phyloP scores from a whole-genome alignment of 2,797 vertebrate genomes.

The Siniperca undulata region DNA sequence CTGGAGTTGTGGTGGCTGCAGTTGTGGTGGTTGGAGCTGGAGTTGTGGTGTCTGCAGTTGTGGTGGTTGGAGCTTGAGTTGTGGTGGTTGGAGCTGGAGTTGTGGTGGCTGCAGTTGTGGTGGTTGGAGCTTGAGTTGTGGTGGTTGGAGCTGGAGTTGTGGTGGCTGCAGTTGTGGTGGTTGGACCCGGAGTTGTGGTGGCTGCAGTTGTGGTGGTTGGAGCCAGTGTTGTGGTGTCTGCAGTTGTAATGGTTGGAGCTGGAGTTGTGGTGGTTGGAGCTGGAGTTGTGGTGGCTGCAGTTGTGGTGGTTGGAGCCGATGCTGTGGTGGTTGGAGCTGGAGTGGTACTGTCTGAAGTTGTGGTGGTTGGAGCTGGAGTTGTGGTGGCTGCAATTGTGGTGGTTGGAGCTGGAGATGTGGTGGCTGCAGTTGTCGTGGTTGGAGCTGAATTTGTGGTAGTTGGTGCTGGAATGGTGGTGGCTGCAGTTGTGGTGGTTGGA shows the following conservation, averaged over 20 bases:
- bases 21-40: background rate
- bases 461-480: background rate
- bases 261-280: too few relatives aligned
- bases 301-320: background rate
- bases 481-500: too few relatives aligned
- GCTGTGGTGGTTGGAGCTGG: background rate
- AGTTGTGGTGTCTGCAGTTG: background rate
- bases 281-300: too few relatives aligned
- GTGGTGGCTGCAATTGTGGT: too few relatives aligned
- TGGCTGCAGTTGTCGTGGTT: background rate
- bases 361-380: too few relatives aligned
- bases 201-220: too few relatives aligned
- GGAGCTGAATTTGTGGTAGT: background rate
- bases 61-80: background rate
- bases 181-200: too few relatives aligned
- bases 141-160: too few relatives aligned
- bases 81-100: background rate
- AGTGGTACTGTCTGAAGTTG: background rate
- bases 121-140: too few relatives aligned
- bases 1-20: background rate
- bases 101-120: background rate
- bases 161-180: too few relatives aligned
- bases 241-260: too few relatives aligned
- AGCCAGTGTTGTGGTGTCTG: rapidly evolving
- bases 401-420: too few relatives aligned